Conservation (phyloP, 2,888 invertebrate genomes). For the Megalurothrips usitatus region DNA sequence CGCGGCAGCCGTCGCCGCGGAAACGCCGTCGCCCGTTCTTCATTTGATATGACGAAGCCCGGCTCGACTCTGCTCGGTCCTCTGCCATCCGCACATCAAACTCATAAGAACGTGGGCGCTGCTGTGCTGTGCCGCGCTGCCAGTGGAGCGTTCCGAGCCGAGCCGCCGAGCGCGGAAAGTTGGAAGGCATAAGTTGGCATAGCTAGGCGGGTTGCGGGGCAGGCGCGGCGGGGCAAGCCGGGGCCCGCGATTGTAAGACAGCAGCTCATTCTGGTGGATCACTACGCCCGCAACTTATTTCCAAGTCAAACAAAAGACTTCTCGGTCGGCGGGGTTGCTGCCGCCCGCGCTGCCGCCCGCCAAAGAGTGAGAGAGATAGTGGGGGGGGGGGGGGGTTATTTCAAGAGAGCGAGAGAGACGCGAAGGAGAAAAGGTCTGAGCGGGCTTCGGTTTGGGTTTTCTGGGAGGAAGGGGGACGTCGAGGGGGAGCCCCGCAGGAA, state of each 20-base stretch:
- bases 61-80: not conserved
- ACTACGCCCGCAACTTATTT: constrained; percentile 26
- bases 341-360: too few species aligned
- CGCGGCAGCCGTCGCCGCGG: too few species aligned
- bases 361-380: not conserved
- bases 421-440: not conserved
- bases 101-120: not conserved
- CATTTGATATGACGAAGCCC: not conserved
- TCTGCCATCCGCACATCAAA: not conserved
- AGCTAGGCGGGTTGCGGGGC: too few species aligned
- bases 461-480: too few species aligned
- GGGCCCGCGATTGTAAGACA: constrained; percentile 17
- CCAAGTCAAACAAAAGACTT: constrained; percentile 26
- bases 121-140: too few species aligned
- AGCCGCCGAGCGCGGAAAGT: not conserved
- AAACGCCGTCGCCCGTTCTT: too few species aligned
- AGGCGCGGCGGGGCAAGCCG: not conserved
- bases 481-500: too few species aligned
- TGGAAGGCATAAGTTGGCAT: not conserved
- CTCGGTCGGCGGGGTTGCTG: not conserved
- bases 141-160: not conserved
- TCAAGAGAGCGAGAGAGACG: not conserved
- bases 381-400: not conserved
- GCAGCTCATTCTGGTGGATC: constrained; percentile 25
- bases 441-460: too few species aligned